Evolutionary conservation across 2,888 invertebrate genomes (phyloP).

Genomic region (Schizaphis graminum): DNA sequence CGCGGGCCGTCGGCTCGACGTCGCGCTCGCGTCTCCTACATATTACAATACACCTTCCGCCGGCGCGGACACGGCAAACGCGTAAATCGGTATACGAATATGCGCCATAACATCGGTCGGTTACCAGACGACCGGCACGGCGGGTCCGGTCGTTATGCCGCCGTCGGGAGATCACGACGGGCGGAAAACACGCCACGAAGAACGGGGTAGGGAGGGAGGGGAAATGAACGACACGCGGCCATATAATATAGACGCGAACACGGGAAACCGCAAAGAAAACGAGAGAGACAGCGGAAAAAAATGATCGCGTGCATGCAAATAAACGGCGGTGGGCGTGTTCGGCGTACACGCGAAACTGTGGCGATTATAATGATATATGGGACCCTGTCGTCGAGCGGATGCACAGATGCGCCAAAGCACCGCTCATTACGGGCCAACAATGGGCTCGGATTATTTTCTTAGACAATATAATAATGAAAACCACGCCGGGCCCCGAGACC

Average conservation of each 20-base stretch:
- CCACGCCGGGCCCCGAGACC: not conserved
- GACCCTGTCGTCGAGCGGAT: conserved; percentile 52
- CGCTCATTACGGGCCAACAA: conserved; percentile 61
- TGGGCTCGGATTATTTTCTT: conserved; percentile 63
- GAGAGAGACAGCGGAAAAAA: not conserved
- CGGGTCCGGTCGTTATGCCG: not conserved
- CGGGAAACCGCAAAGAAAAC: not conserved
- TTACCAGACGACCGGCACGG: not conserved
- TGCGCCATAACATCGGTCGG: not conserved
- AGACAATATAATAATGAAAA: conserved; percentile 61
- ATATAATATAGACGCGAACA: not conserved
- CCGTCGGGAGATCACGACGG: not conserved
- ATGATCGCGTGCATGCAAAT: conserved; percentile 48
- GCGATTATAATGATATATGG: conserved; percentile 63
- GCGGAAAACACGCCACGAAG: not conserved
- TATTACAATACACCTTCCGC: not conserved
- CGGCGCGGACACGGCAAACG: not conserved
- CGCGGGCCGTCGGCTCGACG: not conserved
- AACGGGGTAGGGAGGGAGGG: not conserved
- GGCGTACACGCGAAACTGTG: conserved; percentile 49
- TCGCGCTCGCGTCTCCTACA: not conserved
- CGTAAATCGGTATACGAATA: not conserved
- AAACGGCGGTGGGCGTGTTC: conserved; percentile 40
- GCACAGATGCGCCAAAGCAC: conserved; percentile 65
- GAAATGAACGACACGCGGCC: not conserved